Conservation (phyloP, 30 jellyfish, hydroid and myxozoan species). For the Hydra vulgaris region DNA sequence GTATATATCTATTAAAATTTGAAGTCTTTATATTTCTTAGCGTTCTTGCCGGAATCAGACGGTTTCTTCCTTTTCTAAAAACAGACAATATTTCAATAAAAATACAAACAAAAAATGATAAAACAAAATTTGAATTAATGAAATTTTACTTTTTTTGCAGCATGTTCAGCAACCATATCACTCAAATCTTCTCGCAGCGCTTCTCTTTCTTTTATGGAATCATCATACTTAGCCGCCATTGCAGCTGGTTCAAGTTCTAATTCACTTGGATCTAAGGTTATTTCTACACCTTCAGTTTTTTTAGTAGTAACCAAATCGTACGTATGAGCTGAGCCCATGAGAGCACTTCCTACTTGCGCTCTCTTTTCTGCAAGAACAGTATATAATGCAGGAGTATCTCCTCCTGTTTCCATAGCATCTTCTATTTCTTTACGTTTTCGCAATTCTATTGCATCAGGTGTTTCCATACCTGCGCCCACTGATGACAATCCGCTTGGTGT, state of each 20-base stretch:
- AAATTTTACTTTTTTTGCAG: conserved; percentile 70
- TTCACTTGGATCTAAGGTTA: conserved; percentile 96
- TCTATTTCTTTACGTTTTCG: conserved; percentile 96
- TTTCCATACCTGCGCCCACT: conserved; percentile 98
- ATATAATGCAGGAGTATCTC: conserved; percentile 88
- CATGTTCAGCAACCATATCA: conserved; percentile 99
- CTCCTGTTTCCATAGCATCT: conserved; percentile 99
- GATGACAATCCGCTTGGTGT: conserved; percentile 97
- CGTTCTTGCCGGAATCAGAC: conserved; percentile 87
- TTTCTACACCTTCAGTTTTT: conserved; percentile 87
- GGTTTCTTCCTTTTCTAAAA: conserved; percentile 95
- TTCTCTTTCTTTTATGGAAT: conserved; percentile 92
- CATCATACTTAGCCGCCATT: conserved; percentile 99
- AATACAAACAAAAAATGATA: too few species aligned
- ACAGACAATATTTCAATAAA: not conserved
- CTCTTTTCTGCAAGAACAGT: conserved; percentile 82
- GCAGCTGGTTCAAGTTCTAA: conserved; percentile 97
- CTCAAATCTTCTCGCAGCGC: conserved; percentile 88
- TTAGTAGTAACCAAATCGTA: conserved; percentile 49
- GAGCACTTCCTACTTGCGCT: conserved; percentile 82
- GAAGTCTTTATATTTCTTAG: conserved; percentile 96
- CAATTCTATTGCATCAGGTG: conserved; percentile 91
- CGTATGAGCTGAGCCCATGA: conserved; percentile 99
- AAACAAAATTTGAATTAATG: not conserved
- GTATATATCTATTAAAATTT: conserved; percentile 68